A percentile compares a stretch with the other conserved stretches of the same genome.
phyloP scores from a whole-genome alignment of 2,888 invertebrate species.

The Asteroscopus sphinx region DNA sequence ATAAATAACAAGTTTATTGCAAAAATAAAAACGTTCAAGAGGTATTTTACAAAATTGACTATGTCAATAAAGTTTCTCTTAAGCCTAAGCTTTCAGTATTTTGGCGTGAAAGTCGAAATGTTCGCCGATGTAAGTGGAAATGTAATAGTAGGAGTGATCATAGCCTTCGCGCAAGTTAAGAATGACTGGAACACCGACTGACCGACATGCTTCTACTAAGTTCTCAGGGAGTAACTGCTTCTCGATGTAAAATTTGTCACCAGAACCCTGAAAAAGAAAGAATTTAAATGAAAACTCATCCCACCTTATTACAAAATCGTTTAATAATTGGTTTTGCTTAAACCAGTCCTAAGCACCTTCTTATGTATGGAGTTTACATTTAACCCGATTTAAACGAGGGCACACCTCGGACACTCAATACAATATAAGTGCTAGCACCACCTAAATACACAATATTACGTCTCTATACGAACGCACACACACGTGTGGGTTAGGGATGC shows the following conservation, averaged over 20 bases:
- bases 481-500: too few species aligned
- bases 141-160: conserved; percentile 98
- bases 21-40: conserved; percentile 62
- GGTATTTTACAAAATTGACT: conserved; percentile 59
- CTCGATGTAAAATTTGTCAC: conserved; percentile 94
- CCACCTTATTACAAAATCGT: too few species aligned
- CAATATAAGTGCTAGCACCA: too few species aligned
- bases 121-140: conserved; percentile 97
- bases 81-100: conserved; percentile 89
- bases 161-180: conserved; percentile 95
- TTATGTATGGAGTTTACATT: too few species aligned
- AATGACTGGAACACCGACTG: conserved; percentile 92
- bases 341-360: too few species aligned
- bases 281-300: not conserved
- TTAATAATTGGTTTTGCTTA: too few species aligned
- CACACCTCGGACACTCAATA: too few species aligned
- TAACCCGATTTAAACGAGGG: too few species aligned
- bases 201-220: conserved; percentile 93
- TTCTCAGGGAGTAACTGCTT: conserved; percentile 96
- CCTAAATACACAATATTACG: too few species aligned
- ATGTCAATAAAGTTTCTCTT: conserved; percentile 30
- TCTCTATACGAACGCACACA: too few species aligned
- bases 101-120: conserved; percentile 97
- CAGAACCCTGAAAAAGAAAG: conserved; percentile 91
- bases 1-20: conserved; percentile 60